A percentile compares a stretch with the other conserved stretches of the same genome.
These are phyloP conservation scores for Clarias gariepinus DNA, from an alignment of 2,113 vertebrate genomes.

Conservation along the genomic window DNA sequence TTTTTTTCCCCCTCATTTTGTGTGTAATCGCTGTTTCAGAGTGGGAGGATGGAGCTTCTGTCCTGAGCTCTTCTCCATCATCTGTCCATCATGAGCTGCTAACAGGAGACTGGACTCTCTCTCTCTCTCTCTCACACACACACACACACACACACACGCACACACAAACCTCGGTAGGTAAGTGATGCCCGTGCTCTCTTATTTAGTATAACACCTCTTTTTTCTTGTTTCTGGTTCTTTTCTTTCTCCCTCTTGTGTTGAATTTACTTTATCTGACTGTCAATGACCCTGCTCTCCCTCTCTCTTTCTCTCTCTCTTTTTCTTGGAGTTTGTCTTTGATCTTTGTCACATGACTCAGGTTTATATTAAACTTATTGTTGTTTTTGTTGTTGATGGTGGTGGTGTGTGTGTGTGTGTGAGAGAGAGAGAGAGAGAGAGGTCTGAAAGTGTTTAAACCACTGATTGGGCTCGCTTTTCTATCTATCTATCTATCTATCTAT, in stretches of 20 bases:
- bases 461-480: background rate
- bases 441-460: background rate
- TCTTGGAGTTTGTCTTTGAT: background rate
- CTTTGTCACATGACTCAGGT: slow-evolving; percentile 2
- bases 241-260: background rate
- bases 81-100: background rate
- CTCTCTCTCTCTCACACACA: background rate
- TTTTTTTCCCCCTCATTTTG: background rate
- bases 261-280: background rate
- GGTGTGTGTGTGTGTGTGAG: background rate
- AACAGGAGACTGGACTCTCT: background rate
- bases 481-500: background rate
- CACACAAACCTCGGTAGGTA: background rate
- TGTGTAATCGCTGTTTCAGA: background rate
- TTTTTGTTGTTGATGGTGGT: too few species aligned
- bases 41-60: background rate
- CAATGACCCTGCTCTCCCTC: background rate
- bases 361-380: background rate
- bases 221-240: background rate
- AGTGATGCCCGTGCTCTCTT: background rate
- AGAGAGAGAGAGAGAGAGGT: background rate
- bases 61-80: background rate
- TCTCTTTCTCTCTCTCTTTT: background rate
- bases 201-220: background rate
- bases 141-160: background rate